phyloP scores from a whole-genome alignment of 1,140 invertebrate species.

The Thalassaphorura encarpata region DNA sequence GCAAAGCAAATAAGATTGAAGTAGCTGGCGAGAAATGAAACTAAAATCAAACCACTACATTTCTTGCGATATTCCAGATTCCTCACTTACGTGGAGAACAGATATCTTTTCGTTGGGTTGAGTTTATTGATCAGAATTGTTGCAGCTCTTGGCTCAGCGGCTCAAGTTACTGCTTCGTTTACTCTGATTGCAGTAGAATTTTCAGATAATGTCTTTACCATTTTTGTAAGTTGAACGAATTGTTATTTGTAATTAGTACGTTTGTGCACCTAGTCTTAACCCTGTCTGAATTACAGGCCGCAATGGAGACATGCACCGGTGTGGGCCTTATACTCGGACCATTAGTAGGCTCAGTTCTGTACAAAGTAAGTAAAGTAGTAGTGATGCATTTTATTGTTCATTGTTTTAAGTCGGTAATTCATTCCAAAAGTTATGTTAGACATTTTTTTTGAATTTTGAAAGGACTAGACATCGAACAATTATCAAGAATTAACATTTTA shows the following conservation, averaged over 20 bases:
- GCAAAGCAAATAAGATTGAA: too few species aligned
- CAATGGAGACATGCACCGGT: slow-evolving; percentile 8
- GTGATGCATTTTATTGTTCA: background rate
- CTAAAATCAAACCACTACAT: too few species aligned
- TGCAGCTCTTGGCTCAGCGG: slow-evolving; percentile 82
- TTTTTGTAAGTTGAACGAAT: slow-evolving; percentile 78
- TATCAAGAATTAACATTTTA: background rate
- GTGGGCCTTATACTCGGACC: slow-evolving; percentile 62
- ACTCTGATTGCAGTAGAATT: slow-evolving; percentile 90
- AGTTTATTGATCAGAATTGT: slow-evolving; percentile 76
- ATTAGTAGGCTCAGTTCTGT: slow-evolving; percentile 69
- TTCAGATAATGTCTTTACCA: slow-evolving; percentile 75
- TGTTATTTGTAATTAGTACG: too few species aligned
- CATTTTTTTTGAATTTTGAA: too few species aligned
- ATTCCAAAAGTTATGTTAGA: too few species aligned
- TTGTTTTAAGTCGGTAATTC: too few species aligned
- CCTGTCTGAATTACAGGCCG: background rate
- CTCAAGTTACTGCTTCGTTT: slow-evolving; percentile 82
- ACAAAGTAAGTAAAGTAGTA: slow-evolving; percentile 42
- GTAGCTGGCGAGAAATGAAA: too few species aligned
- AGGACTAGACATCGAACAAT: too few species aligned
- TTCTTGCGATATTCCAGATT: slow-evolving; percentile 48
- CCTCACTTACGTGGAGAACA: slow-evolving; percentile 66
- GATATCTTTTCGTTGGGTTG: slow-evolving; percentile 68
- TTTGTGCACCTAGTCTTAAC: background rate